These are phyloP conservation scores for Eristalis pertinax DNA, from an alignment of 2,888 invertebrate species.

Conservation along the genomic window DNA sequence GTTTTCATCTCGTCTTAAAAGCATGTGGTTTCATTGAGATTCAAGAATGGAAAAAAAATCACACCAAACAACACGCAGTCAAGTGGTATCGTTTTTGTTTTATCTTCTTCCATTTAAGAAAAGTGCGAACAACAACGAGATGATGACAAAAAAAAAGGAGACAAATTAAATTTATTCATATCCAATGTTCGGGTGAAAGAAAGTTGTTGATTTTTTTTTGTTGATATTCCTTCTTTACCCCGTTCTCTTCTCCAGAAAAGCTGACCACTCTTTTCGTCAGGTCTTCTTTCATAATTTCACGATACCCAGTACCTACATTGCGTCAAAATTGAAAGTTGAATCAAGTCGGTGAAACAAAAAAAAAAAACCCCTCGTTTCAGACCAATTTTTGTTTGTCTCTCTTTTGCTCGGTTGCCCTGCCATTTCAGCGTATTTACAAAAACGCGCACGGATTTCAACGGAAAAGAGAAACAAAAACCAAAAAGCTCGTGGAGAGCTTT, in stretches of 20 bases:
- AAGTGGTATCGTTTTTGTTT: conserved; percentile 2
- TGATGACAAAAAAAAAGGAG: neutral
- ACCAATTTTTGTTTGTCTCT: conserved; percentile 4
- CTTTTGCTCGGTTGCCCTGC: neutral
- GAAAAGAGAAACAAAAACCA: neutral
- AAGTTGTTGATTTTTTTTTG: conserved; percentile 66
- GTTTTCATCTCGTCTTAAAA: neutral
- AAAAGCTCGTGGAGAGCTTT: neutral
- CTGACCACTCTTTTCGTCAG: neutral
- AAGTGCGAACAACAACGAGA: conserved; percentile 23
- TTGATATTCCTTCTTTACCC: neutral
- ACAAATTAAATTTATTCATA: conserved; percentile 20
- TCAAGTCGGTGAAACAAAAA: conserved; percentile 25
- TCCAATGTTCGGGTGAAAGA: conserved; percentile 58
- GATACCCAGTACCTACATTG: conserved; percentile 29
- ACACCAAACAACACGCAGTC: neutral
- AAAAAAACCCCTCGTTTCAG: conserved; percentile 3
- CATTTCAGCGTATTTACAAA: conserved; percentile 1
- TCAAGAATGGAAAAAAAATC: conserved; percentile 3
- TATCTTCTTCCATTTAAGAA: neutral
- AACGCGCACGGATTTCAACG: conserved; percentile 18
- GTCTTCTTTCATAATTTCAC: conserved; percentile 41
- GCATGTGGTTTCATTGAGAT: neutral
- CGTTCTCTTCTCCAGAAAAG: neutral
- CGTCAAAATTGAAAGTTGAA: conserved; percentile 66